Evolutionary conservation across 2,113 vertebrate genomes (phyloP), one percentile per base, ranked within the genome.

Genomic region (Choloepus hoffmanni): DNA sequence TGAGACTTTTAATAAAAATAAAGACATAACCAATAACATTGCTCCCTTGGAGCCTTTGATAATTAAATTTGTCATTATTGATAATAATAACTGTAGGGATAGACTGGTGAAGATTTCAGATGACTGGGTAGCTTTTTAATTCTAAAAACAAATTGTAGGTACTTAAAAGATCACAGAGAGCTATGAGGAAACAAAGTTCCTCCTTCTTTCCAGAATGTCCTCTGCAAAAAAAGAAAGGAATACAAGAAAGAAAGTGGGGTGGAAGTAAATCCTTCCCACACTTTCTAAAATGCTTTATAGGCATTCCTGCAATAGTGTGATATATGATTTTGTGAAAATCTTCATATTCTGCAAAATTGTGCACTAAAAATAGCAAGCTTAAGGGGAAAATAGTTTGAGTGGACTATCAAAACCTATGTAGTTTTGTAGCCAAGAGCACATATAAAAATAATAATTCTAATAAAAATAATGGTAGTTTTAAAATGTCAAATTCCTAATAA

Each of bases 1-100:
- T 28, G 14, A 79, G 26, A 43, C 74, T 84, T 84, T 60, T 81
- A 68, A n/a, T 65, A 91, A 97, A 92, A 89, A 65, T 45, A 28
- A 89, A 55, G 55, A 65, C 26, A 79, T 68, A n/a, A 45, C 24
- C 40, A 85, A 48, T 95, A 86, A 62, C 76, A 48, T 7, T 90
- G 19, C 50, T 63, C 26, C 50, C 93, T 85, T 26, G 43, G 15
- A 26, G 68, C 13, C 14, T 92, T 81, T 95, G 26, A 62, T 93
- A 77, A 81, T 94, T 81, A 94, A 89, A 50, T 83, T 78, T 18
- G 62, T 90, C 8, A 15, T 93, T 68, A 5, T 30, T 88, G 18
- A 53, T 82, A 55, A 77, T 36, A 82, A 77, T 36, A 82, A 40
- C 23, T 89, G 1, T 62, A 68, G 62, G 4, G 23, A 3, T 72